Evolutionary conservation across 2,888 invertebrate genomes (phyloP).

Genomic region (Drosophila longiperda): DNA sequence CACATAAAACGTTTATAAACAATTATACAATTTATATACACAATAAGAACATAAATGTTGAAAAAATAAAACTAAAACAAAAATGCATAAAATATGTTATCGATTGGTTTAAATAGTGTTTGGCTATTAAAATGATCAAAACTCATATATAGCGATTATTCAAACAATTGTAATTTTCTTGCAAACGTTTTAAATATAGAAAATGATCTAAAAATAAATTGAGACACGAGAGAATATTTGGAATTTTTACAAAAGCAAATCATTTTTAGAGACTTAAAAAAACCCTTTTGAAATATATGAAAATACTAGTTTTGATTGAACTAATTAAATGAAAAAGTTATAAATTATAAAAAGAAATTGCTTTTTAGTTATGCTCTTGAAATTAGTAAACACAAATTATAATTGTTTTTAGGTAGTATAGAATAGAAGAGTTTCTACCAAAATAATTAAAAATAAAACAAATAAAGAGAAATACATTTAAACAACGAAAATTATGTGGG

Average conservation of each 20-base stretch:
- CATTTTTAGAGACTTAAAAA: background rate
- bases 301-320: background rate
- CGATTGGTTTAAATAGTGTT: background rate
- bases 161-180: background rate
- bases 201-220: background rate
- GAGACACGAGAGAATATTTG: background rate
- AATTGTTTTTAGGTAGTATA: slow-evolving; percentile 1
- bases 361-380: background rate
- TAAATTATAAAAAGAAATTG: background rate
- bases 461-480: slow-evolving; percentile 29
- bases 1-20: slow-evolving; percentile 25
- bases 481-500: slow-evolving; percentile 3
- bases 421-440: slow-evolving; percentile 1
- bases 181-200: background rate
- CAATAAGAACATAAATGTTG: slow-evolving; percentile 3
- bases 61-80: background rate
- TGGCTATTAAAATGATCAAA: background rate
- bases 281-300: background rate
- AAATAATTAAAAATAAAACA: slow-evolving; percentile 5
- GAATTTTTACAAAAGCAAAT: background rate
- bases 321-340: background rate
- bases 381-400: slow-evolving; percentile 2
- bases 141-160: background rate
- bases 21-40: slow-evolving; percentile 22
- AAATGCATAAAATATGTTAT: background rate